Evolutionary conservation across 2,797 vertebrate species (phyloP).

Genomic region (Acipenser oxyrinchus): DNA sequence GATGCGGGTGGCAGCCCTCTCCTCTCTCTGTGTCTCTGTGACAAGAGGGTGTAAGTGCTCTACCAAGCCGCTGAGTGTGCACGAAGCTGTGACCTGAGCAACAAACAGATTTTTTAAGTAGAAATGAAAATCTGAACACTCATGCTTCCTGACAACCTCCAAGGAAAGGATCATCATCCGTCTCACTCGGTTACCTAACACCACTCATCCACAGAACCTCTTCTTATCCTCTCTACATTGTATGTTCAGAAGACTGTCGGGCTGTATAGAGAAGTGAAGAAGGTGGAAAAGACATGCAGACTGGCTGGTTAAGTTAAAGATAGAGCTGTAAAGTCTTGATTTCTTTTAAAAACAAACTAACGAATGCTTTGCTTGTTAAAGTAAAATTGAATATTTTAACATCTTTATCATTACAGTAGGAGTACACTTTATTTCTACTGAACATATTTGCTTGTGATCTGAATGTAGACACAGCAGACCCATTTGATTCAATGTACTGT

Average conservation of each 20-base stretch:
- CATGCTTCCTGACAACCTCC: constrained; percentile 31
- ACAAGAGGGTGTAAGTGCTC: constrained; percentile 68
- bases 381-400: constrained; percentile 60
- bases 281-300: constrained; percentile 55
- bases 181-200: constrained; percentile 52
- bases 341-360: constrained; percentile 31
- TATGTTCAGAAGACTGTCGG: constrained; percentile 47
- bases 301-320: constrained; percentile 49
- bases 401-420: constrained; percentile 58
- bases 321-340: constrained; percentile 49
- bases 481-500: constrained; percentile 33
- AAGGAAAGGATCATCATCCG: constrained; percentile 59
- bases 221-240: constrained; percentile 58
- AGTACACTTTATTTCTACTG: constrained; percentile 60
- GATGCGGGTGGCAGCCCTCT: constrained; percentile 75
- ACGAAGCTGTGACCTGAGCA: constrained; percentile 46
- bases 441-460: constrained; percentile 57
- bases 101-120: constrained; percentile 50
- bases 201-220: constrained; percentile 39
- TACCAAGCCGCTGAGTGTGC: constrained; percentile 68
- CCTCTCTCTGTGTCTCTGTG: constrained; percentile 63
- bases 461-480: constrained; percentile 56
- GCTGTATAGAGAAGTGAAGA: constrained; percentile 44
- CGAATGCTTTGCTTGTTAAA: constrained; percentile 68
- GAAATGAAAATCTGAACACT: constrained; percentile 44